phyloP scores from a whole-genome alignment of 2,888 invertebrate genomes.

The Hydraecia micacea region DNA sequence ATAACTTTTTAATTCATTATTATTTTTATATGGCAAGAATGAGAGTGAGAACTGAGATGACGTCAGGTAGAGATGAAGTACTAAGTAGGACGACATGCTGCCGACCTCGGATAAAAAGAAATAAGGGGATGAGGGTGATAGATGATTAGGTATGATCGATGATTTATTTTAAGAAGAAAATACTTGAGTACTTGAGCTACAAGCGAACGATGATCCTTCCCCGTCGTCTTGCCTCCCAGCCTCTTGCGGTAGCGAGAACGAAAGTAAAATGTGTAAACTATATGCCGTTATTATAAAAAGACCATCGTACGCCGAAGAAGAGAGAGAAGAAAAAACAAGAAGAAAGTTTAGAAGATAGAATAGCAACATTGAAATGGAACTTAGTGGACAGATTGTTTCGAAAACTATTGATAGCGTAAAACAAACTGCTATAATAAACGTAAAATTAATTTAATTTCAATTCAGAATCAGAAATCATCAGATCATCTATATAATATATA shows the following conservation, averaged over 20 bases:
- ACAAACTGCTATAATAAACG: not conserved
- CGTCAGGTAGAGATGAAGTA: not conserved
- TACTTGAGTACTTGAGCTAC: slow-evolving; percentile 81
- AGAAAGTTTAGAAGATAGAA: slow-evolving; percentile 24
- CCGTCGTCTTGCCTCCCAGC: slow-evolving; percentile 77
- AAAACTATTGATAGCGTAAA: not conserved
- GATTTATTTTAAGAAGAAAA: slow-evolving; percentile 41
- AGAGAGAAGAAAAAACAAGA: slow-evolving; percentile 36
- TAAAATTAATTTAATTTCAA: not conserved
- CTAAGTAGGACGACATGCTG: not conserved
- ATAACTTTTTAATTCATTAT: not conserved
- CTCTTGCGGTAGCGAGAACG: slow-evolving; percentile 77
- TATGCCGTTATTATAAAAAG: slow-evolving; percentile 34
- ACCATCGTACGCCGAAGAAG: slow-evolving; percentile 62
- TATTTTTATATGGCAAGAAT: not conserved
- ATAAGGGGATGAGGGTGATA: too few species aligned
- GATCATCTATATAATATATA: not conserved
- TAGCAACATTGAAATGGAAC: slow-evolving; percentile 9
- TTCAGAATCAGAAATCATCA: not conserved
- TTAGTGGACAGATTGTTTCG: not conserved
- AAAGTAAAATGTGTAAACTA: slow-evolving; percentile 47
- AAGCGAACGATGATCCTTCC: slow-evolving; percentile 78
- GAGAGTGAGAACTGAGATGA: not conserved
- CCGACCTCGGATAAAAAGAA: not conserved
- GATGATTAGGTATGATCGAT: not conserved